These are phyloP conservation scores for Zygaena filipendulae DNA, from an alignment of 2,888 invertebrate genomes.

Conservation along the genomic window DNA sequence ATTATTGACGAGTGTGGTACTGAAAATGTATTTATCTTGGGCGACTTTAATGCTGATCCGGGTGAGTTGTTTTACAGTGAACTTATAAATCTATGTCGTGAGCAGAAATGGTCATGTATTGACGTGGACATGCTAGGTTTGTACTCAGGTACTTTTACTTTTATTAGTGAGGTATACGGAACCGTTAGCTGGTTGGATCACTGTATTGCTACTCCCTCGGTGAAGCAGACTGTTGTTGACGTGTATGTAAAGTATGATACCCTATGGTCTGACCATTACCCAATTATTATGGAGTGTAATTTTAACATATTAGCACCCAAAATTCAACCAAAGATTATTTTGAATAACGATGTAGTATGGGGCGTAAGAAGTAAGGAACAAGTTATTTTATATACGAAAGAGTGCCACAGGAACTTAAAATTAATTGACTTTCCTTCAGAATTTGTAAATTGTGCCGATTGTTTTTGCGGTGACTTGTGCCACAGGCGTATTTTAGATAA, in stretches of 20 bases:
- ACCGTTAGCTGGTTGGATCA: conserved; percentile 12
- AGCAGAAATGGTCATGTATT: conserved; percentile 10
- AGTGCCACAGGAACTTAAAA: conserved; percentile 1
- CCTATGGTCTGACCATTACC: conserved; percentile 13
- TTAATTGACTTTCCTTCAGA: not conserved
- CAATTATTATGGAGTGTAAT: conserved; percentile 7
- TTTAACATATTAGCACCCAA: not conserved
- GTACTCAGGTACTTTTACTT: conserved; percentile 9
- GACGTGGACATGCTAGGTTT: conserved; percentile 10
- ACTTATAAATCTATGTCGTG: conserved; percentile 7
- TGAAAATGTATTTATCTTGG: conserved; percentile 11
- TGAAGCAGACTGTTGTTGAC: conserved; percentile 2
- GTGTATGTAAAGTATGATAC: conserved; percentile 6
- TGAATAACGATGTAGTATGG: not conserved
- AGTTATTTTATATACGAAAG: conserved; percentile 1
- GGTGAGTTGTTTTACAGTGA: conserved; percentile 8
- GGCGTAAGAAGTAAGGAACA: not conserved
- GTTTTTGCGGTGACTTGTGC: conserved; percentile 1
- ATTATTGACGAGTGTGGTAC: conserved; percentile 4
- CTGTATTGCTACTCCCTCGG: conserved; percentile 10
- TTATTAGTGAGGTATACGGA: conserved; percentile 12
- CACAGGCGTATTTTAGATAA: conserved; percentile 1
- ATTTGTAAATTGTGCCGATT: conserved; percentile 1
- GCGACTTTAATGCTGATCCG: conserved; percentile 13
- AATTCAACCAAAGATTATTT: not conserved